Evolutionary conservation across 2,797 vertebrate species (phyloP).

Genomic region (Phrynocephalus vlangalii): DNA sequence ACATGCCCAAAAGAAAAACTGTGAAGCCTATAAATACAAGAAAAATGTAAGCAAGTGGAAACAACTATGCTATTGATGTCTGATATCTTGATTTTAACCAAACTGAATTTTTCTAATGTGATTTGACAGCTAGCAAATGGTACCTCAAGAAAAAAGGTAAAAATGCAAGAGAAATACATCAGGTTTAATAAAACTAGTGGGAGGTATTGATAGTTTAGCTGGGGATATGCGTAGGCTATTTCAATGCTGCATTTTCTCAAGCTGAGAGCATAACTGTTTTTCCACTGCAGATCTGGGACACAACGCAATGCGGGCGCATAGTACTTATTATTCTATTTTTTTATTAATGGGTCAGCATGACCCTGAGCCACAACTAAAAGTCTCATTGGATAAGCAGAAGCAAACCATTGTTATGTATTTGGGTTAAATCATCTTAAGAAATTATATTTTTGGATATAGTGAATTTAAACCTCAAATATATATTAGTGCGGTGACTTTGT

Average conservation of each 20-base stretch:
- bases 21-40: not conserved
- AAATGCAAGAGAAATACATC: not conserved
- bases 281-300: conserved; percentile 12
- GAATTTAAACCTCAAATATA: not conserved
- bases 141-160: not conserved
- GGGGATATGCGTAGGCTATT: not conserved
- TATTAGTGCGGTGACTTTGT: not conserved
- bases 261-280: conserved; percentile 15
- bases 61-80: not conserved
- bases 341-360: conserved; percentile 19
- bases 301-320: not conserved
- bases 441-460: conserved; percentile 7
- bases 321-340: conserved; percentile 16
- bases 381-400: conserved; percentile 3
- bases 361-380: not conserved
- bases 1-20: not conserved
- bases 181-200: not conserved
- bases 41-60: not conserved
- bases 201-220: conserved; percentile 4
- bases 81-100: not conserved
- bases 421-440: not conserved
- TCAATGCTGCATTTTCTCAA: conserved; percentile 19
- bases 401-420: not conserved
- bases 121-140: not conserved
- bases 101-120: not conserved